Evolutionary conservation across 2,797 vertebrate species (phyloP).

Genomic region (Adelosebastes latens): DNA sequence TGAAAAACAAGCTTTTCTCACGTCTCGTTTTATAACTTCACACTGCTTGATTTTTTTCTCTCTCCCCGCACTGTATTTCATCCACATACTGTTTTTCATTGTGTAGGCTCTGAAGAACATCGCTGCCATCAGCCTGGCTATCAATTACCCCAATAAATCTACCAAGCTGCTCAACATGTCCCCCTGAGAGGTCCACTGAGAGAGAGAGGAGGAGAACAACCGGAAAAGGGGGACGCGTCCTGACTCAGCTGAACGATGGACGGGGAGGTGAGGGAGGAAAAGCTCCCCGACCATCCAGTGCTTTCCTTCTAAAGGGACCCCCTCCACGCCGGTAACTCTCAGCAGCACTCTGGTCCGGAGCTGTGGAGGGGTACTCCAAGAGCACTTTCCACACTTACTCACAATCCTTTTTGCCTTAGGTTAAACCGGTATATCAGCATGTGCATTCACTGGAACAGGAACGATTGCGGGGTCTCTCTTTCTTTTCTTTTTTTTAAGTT

Average conservation of each 20-base stretch:
- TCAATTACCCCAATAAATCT: conserved; percentile 98
- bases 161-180: conserved; percentile 91
- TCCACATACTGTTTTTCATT: conserved; percentile 24
- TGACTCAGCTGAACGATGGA: conserved; percentile 37
- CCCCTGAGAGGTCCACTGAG: conserved; percentile 64
- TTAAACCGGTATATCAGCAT: conserved; percentile 70
- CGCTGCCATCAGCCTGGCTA: conserved; percentile 97
- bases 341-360: conserved; percentile 41
- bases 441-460: conserved; percentile 65
- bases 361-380: conserved; percentile 31
- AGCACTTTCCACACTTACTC: conserved; percentile 67
- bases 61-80: neutral
- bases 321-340: conserved; percentile 20
- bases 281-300: conserved; percentile 20
- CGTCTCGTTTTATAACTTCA: neutral
- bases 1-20: neutral
- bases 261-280: conserved; percentile 5
- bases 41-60: neutral
- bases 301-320: conserved; percentile 33
- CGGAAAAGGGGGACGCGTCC: conserved; percentile 30
- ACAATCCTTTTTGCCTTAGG: conserved; percentile 77
- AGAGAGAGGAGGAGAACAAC: neutral
- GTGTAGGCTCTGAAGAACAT: conserved; percentile 96
- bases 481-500: neutral
- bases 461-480: conserved; percentile 12